Base-by-base conservation (phyloP, 2,888 invertebrate genomes). In the Dorcus hopei region DNA sequence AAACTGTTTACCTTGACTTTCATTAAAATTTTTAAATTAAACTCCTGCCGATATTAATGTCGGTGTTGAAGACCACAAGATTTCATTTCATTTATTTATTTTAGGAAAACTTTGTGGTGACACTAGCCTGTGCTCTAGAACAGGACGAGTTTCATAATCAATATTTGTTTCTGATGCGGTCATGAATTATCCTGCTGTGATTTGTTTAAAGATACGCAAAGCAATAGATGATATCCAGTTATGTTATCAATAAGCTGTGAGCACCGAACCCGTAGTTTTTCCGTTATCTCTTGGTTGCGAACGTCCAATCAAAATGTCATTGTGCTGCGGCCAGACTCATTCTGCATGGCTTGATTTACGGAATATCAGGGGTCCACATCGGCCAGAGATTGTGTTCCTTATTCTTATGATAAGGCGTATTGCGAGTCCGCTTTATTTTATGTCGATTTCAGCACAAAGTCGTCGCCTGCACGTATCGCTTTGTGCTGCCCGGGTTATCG, bases 401-500 rank as follows among this genome's bases (percentile, higher is more conserved):
- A 69, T 70, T 72, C 70, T 71, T 70, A 71, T 70, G 69, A 69
- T 71, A 70, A 72, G 73, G 69, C 64, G 70, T 69, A 73, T 71
- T 70, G 71, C 67, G 64, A 61, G 61, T 59, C 57, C 57, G 59
- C 55, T 49, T 56, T 45, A 51, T 56, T 43, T 56, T 47, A 56
- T 45, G 56, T 51, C 43, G 56, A 56, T 56, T 56, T 56, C 56
- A 51, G 51, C 56, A 51, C 26, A 56, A 51, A 45, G 56, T 47
- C 40, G 43, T 11, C 45, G 45, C 45, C 16, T 16, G 45, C 16
- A 33, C 26, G 26, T 33, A 33, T 33, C 26, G 26, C 6, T 33
- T 33, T 33, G 26, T 33, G 26, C 26, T 33, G 26, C 26, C 26
- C 26, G 26, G 26, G 26, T 33, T 33, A 33, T 33, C 26, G 26